Base-by-base conservation (phyloP, 2,797 vertebrate species). In the Mus caroli region DNA sequence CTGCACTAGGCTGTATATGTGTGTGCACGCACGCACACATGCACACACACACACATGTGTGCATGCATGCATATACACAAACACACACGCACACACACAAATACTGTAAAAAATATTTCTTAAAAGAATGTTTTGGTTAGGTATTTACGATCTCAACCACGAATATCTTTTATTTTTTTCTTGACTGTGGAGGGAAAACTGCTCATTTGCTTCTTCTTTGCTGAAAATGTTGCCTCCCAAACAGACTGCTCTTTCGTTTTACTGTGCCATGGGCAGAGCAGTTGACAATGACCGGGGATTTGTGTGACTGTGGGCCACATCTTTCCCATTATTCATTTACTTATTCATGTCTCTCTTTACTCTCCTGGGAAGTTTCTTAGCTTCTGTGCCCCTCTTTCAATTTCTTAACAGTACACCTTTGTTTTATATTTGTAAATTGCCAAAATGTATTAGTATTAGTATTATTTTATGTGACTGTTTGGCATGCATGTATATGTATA, bases 361-460 rank as follows among this genome's bases (percentile, higher is more conserved):
- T 88, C 3, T 60, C 54, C 14, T 85, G 26, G 54, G 58, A 20
- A 28, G 50, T 56, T 28, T 52, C 46, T 24, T 73, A 43, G 28
- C 19, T 73, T 76, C 17, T 46, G 34, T n/a, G 5, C 75, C 26
- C 11, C 37, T 71, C 17, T 28, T 64, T 20, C 75, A 1, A 85
- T 93, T 76, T 17, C 5, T 56, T 56, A 6, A 22, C 75, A 52
- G 4, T 73, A n/a, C 46, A 46, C 7, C 20, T 92, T 89, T 82
- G 8, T 90, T 94, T 93, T 88, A 95, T 58, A 89, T 76, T 79
- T 86, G 88, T 14, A 84, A 80, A 76, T 2, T 82, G 22, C 54
- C 37, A 4, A 0, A 71, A 40, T 43, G 60, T 43, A 31, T 31
- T 20, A 8, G 37, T n/a, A 69, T 67, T 34, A 8, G 17, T 54